phyloP scores from a whole-genome alignment of 2,113 vertebrate species.

The Speoplatyrhinus poulsoni region DNA sequence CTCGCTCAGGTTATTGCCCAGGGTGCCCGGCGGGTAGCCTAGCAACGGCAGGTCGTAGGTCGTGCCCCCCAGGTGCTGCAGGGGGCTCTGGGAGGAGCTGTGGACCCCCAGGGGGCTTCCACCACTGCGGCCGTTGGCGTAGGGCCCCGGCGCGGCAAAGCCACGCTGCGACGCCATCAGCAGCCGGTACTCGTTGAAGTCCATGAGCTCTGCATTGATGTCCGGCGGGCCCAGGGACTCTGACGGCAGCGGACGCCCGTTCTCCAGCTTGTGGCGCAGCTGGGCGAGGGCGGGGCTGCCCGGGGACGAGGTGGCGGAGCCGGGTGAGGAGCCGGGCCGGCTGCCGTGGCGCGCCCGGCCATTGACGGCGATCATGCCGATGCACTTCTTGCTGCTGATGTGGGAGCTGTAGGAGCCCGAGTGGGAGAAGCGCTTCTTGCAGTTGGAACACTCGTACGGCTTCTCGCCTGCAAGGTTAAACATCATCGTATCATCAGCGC shows the following conservation, averaged over 20 bases:
- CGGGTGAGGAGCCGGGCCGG: slow-evolving; percentile 92
- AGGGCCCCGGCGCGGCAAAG: slow-evolving; percentile 83
- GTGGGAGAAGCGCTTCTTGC: slow-evolving; percentile 98
- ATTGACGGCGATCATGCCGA: slow-evolving; percentile 89
- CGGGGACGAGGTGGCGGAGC: slow-evolving; percentile 91
- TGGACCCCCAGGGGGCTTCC: slow-evolving; percentile 87
- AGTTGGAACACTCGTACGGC: slow-evolving; percentile 97
- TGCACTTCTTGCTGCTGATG: slow-evolving; percentile 99
- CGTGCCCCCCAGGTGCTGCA: slow-evolving; percentile 89
- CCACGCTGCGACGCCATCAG: slow-evolving; percentile 85
- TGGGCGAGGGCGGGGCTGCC: slow-evolving; percentile 91
- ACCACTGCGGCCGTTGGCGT: slow-evolving; percentile 87
- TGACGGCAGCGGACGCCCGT: slow-evolving; percentile 86
- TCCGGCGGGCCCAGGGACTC: slow-evolving; percentile 85
- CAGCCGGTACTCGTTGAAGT: slow-evolving; percentile 92
- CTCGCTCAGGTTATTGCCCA: slow-evolving; percentile 88
- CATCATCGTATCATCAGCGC: too few species aligned
- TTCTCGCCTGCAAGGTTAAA: slow-evolving; percentile 85
- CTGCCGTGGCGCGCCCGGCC: slow-evolving; percentile 85
- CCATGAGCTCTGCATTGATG: slow-evolving; percentile 92
- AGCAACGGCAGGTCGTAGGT: slow-evolving; percentile 86
- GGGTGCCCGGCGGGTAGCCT: slow-evolving; percentile 77
- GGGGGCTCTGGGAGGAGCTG: slow-evolving; percentile 86
- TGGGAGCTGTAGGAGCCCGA: slow-evolving; percentile 98
- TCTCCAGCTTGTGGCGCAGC: slow-evolving; percentile 92